Evolutionary conservation across 2,888 invertebrate species (phyloP).

Genomic region (Sarcophaga subvicina): DNA sequence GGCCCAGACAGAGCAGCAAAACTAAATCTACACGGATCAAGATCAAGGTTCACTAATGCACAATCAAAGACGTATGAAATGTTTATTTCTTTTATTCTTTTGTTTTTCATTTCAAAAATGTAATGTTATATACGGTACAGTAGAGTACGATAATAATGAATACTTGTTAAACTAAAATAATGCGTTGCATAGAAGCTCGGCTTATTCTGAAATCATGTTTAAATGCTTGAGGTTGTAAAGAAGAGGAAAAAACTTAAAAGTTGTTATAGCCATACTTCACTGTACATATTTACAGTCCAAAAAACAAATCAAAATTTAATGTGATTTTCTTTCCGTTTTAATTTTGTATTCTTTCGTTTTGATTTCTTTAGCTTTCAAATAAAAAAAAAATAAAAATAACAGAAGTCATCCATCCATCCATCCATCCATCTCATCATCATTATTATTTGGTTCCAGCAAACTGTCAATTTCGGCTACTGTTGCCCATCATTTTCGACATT

Average conservation of each 20-base stretch:
- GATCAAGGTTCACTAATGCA: slow-evolving; percentile 51
- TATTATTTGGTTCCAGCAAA: slow-evolving; percentile 40
- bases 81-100: neutral
- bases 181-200: fast-evolving
- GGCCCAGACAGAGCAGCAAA: slow-evolving; percentile 2
- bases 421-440: slow-evolving; percentile 19
- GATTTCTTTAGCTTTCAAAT: neutral
- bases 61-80: neutral
- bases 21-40: slow-evolving; percentile 43
- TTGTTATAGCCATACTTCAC: too few species aligned
- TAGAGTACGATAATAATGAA: too few species aligned
- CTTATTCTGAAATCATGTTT: too few species aligned
- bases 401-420: slow-evolving; percentile 24
- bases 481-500: slow-evolving; percentile 7
- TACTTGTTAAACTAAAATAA: too few species aligned
- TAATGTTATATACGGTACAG: too few species aligned
- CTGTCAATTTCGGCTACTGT: slow-evolving; percentile 60
- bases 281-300: slow-evolving; percentile 23
- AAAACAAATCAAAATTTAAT: slow-evolving; percentile 44
- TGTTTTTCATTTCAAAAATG: neutral
- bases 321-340: slow-evolving; percentile 46
- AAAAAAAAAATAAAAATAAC: slow-evolving; percentile 12
- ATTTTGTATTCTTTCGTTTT: neutral
- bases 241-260: too few species aligned
- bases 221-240: too few species aligned